A percentile compares a stretch with the other conserved stretches of the same genome.
These are phyloP conservation scores for Globodera ellingtonae DNA, from an alignment of 1,140 invertebrate genomes.

Conservation along the genomic window DNA sequence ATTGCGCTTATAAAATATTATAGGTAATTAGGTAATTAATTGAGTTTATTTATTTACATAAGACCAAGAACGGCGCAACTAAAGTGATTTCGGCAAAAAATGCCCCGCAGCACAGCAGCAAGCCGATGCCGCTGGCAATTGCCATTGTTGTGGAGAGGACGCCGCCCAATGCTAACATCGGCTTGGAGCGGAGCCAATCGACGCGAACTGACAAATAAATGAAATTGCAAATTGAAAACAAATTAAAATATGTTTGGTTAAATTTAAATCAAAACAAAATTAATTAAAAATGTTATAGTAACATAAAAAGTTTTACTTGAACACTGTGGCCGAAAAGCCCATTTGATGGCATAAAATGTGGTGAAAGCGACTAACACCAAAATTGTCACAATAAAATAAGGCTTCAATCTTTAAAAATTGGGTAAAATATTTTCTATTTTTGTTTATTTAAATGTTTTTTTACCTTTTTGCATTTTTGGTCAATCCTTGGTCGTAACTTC, in stretches of 20 bases:
- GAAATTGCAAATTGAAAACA: no score
- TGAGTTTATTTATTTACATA: conserved; percentile 74
- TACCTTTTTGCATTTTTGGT: conserved; percentile 60
- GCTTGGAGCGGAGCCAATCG: conserved; percentile 63
- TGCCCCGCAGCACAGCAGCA: conserved; percentile 84
- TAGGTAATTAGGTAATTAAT: conserved; percentile 4
- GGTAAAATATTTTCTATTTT: neutral
- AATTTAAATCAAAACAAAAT: neutral
- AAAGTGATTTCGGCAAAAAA: conserved; percentile 92
- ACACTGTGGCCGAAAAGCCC: conserved; percentile 46
- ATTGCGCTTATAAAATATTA: neutral
- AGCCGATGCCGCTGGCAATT: conserved; percentile 83
- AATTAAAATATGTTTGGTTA: no score
- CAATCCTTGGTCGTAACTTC: conserved; percentile 60
- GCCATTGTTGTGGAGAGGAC: conserved; percentile 87
- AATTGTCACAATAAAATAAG: conserved; percentile 63
- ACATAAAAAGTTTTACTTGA: conserved; percentile 14
- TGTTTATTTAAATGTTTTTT: neutral
- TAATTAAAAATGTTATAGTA: neutral
- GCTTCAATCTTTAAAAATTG: conserved; percentile 45
- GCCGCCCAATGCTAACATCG: conserved; percentile 67
- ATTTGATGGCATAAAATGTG: conserved; percentile 63
- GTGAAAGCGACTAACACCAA: conserved; percentile 61
- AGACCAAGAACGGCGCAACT: conserved; percentile 89
- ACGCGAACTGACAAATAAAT: conserved; percentile 40